phyloP scores from a whole-genome alignment of 2,113 vertebrate species.

The Chaetops frenatus region DNA sequence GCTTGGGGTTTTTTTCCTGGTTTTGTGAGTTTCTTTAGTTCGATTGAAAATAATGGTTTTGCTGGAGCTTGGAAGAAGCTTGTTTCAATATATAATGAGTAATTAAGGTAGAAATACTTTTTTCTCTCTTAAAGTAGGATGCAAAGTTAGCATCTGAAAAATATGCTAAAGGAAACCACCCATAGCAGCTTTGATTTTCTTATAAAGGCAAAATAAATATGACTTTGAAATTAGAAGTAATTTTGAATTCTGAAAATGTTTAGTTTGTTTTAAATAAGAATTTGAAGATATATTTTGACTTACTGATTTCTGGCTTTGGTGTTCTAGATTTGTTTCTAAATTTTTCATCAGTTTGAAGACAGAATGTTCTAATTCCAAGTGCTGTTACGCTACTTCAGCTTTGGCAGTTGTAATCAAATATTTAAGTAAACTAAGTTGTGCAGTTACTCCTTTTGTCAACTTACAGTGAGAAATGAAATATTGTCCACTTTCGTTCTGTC shows the following conservation, averaged over 20 bases:
- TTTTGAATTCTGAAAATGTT: neutral
- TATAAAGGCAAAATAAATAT: neutral
- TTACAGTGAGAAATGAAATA: slow-evolving; percentile 2
- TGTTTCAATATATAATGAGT: neutral
- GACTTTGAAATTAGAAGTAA: neutral
- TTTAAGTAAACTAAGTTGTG: neutral
- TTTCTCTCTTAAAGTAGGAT: neutral
- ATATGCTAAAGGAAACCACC: neutral
- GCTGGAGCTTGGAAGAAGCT: neutral
- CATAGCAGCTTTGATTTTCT: neutral
- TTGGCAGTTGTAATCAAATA: neutral
- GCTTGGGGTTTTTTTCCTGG: accelerated
- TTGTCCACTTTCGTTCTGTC: neutral
- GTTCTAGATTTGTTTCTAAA: neutral
- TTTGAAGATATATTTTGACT: neutral
- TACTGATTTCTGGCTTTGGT: neutral
- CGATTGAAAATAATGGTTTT: neutral
- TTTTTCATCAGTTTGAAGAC: neutral
- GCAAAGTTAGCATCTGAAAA: neutral
- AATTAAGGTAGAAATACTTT: neutral
- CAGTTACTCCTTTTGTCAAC: neutral
- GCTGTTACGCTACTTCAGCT: neutral
- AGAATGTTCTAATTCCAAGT: neutral
- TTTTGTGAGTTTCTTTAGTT: neutral
- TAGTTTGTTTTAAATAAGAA: neutral